These are phyloP conservation scores for Gnathonemus longibarbis DNA, from an alignment of 2,113 vertebrate species.

Conservation along the genomic window DNA sequence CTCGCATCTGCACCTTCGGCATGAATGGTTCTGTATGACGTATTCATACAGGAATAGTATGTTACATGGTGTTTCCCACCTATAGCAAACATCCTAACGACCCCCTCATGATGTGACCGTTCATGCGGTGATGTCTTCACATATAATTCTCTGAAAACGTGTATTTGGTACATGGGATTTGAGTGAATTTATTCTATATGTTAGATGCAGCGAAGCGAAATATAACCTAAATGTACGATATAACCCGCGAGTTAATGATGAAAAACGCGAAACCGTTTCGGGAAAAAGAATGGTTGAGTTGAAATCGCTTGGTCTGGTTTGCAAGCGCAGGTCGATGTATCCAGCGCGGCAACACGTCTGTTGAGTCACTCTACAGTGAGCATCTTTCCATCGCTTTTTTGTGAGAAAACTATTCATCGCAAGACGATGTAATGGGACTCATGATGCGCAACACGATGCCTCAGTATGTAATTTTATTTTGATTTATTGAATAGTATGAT, in stretches of 20 bases:
- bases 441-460: not conserved
- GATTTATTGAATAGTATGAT: not conserved
- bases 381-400: not conserved
- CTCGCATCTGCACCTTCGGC: not conserved
- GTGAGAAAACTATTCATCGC: not conserved
- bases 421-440: not conserved
- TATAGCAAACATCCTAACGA: conserved; percentile 22
- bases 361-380: conserved; percentile 30
- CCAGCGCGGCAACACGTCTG: conserved; percentile 51
- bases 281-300: conserved; percentile 29
- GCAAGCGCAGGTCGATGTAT: conserved; percentile 61
- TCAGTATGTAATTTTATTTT: not conserved
- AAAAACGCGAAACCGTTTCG: conserved; percentile 32
- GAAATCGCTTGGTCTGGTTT: conserved; percentile 49
- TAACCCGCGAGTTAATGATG: conserved; percentile 21
- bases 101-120: not conserved
- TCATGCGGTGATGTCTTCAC: not conserved
- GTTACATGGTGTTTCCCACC: conserved; percentile 21
- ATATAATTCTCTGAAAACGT: not conserved
- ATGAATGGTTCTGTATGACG: not conserved
- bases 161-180: not conserved
- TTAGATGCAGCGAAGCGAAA: conserved; percentile 30
- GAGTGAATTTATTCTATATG: conserved; percentile 9
- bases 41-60: not conserved
- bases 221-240: conserved; percentile 36